Base-by-base conservation (phyloP, 1,140 invertebrate genomes). In the Spodoptera litura region DNA sequence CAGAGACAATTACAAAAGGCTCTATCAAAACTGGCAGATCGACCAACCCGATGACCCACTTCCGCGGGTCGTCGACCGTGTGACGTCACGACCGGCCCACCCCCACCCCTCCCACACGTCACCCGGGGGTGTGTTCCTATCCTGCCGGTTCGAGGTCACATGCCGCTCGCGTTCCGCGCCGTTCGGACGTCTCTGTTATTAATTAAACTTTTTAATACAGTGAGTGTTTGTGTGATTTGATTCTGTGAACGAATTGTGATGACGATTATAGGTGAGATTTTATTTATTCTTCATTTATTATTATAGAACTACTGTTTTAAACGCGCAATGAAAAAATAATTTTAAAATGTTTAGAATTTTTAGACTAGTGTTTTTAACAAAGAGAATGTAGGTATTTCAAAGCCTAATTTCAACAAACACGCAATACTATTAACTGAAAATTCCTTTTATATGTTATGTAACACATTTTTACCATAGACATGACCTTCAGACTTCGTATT, bases 221-320 rank as follows among this genome's bases (percentile, higher is more conserved):
- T 70, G 78, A 68, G 78, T 74, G 71, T 74, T 55, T 79, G 27
- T 83, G 83, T 81, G 71, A 84, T 81, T 83, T 64, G 78, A 82
- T 85, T 78, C 73, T 20, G 78, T 82, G 66, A 71, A 35, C 74
- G 62, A 77, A 81, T 74, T 61, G 82, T 66, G 82, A 95, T 95
- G 95, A 94, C 94, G 83, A 93, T 95, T 81, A 90, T 93, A 89
- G 95, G 95, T 95, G 88, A 91, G 80, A 85, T 88, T 74, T 68
- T 66, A 49, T 59, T 72, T 72, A 49, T 59, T 25, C 5, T n/a
- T 20, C 5, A 12, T 11, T 9, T 4, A 20, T 11, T 56, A 9
- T 27, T 27, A 11, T 2, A 2, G 11, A 12, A 0, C 1, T 8
- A 5, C 20, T 4, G 4, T 49, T 49, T n/a, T 62, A 59, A 49